These are phyloP conservation scores for Laspeyria flexula DNA, from an alignment of 2,888 invertebrate species.

Conservation along the genomic window DNA sequence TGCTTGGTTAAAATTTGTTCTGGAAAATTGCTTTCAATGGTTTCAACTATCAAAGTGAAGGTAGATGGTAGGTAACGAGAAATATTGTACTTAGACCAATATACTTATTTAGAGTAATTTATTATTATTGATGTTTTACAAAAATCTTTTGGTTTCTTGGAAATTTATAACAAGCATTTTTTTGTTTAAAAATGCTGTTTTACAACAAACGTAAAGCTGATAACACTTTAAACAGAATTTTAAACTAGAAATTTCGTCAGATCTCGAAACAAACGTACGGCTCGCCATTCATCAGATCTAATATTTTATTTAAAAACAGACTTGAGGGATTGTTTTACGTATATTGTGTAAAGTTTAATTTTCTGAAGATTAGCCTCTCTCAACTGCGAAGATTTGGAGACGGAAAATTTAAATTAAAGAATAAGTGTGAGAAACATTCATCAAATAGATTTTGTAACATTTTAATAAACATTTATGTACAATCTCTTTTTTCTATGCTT, in stretches of 20 bases:
- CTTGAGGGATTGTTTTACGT: conserved; percentile 87
- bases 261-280: not conserved
- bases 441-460: too few relatives aligned
- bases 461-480: too few relatives aligned
- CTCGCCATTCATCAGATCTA: not conserved
- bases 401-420: not conserved
- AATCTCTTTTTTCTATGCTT: too few relatives aligned
- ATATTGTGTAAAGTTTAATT: conserved; percentile 87
- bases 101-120: conserved; percentile 1
- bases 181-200: too few relatives aligned
- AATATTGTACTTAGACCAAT: conserved; percentile 15
- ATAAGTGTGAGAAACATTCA: not conserved
- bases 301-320: conserved; percentile 87
- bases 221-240: not conserved
- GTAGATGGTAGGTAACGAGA: conserved; percentile 12
- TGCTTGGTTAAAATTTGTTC: not conserved
- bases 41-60: conserved; percentile 12
- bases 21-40: not conserved
- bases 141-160: not conserved
- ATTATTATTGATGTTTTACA: not conserved
- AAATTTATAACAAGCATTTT: too few relatives aligned
- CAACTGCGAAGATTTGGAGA: not conserved
- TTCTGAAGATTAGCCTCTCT: conserved; percentile 88
- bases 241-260: not conserved
- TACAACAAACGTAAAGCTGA: not conserved